Percentiles rank a stretch among this genome's conserved stretches.
Evolutionary conservation across 2,888 invertebrate genomes (phyloP).

Genomic region (Agrilus biguttatus): DNA sequence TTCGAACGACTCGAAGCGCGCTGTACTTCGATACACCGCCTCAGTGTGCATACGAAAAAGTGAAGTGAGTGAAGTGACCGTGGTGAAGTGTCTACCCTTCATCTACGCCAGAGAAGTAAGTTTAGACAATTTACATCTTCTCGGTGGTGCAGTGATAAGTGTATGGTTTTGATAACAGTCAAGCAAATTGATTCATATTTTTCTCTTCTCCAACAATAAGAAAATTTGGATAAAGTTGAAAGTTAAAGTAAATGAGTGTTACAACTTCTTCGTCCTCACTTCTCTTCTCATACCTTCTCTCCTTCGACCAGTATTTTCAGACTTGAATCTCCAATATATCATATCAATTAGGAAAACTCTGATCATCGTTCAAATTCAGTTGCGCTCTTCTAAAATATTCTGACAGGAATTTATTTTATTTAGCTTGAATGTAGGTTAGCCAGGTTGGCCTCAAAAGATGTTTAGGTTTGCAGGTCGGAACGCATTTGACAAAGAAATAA

Average conservation of each 20-base stretch:
- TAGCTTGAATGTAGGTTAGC: no score
- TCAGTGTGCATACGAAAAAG: conserved; percentile 22
- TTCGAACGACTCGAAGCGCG: conserved; percentile 33
- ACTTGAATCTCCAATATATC: no score
- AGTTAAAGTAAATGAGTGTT: background rate
- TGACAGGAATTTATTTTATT: no score
- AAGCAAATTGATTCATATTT: background rate
- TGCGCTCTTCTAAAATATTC: no score
- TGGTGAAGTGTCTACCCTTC: conserved; percentile 21
- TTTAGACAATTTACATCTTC: conserved; percentile 6
- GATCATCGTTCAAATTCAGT: background rate
- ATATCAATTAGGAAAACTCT: no score
- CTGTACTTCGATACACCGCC: conserved; percentile 25
- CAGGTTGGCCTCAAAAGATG: no score
- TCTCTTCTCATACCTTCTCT: no score
- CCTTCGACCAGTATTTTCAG: no score
- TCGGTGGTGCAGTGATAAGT: background rate
- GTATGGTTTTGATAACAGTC: no score
- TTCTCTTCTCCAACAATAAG: background rate
- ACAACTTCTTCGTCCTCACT: no score
- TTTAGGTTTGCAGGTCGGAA: no score
- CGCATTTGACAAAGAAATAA: no score
- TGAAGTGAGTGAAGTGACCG: conserved; percentile 23
- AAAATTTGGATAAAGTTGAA: background rate
- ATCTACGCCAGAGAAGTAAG: conserved; percentile 26